Percentiles rank a stretch among this genome's conserved stretches.
Evolutionary conservation across 2,888 invertebrate genomes (phyloP).

Genomic region (Platycnemis pennipes): DNA sequence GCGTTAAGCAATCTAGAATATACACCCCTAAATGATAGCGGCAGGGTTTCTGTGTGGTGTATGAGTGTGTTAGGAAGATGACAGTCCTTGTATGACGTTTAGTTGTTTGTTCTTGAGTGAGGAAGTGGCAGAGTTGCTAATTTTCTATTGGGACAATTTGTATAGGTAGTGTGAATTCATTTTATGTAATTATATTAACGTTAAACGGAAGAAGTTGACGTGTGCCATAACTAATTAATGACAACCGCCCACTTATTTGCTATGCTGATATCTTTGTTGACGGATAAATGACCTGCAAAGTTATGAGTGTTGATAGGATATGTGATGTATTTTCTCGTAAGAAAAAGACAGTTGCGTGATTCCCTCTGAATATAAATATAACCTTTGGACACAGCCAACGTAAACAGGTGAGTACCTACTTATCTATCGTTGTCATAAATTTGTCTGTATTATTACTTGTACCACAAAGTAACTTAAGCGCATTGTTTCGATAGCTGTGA

Average conservation of each 20-base stretch:
- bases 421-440: not conserved
- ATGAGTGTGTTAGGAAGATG: slow-evolving; percentile 41
- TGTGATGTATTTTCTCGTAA: slow-evolving; percentile 3
- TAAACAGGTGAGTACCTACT: not conserved
- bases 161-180: not conserved
- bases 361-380: not conserved
- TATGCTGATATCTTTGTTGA: not conserved
- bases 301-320: not conserved
- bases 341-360: slow-evolving; percentile 23
- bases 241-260: slow-evolving; percentile 48
- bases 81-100: slow-evolving; percentile 24
- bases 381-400: not conserved
- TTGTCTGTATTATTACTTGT: not conserved
- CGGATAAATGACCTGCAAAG: not conserved
- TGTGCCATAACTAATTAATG: slow-evolving; percentile 64
- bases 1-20: slow-evolving; percentile 50
- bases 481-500: not conserved
- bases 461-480: not conserved
- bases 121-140: not conserved
- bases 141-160: not conserved
- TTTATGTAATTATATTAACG: slow-evolving; percentile 44
- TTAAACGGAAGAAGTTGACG: slow-evolving; percentile 43
- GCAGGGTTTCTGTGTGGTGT: slow-evolving; percentile 47
- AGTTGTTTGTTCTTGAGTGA: not conserved
- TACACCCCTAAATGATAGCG: slow-evolving; percentile 62